Conservation (phyloP, 2,888 invertebrate species). For the Gymnoscelis rufifasciata region DNA sequence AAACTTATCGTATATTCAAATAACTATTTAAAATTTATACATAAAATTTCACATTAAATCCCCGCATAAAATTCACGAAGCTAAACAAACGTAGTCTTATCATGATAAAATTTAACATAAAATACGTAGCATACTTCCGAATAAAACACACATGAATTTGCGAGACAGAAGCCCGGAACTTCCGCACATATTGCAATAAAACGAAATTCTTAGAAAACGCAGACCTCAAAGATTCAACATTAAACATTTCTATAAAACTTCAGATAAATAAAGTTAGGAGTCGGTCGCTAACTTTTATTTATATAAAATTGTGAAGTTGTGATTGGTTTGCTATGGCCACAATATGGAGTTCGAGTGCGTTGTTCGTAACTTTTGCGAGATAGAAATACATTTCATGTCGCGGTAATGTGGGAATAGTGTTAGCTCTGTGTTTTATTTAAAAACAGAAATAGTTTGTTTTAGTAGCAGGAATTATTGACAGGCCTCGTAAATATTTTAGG, state of each 20-base stretch:
- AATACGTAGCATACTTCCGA: no score
- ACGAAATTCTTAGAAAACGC: constrained; percentile 47
- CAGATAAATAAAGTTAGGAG: constrained; percentile 58
- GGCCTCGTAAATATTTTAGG: no score
- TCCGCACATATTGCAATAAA: constrained; percentile 30
- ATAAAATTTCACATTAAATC: no score
- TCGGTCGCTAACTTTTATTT: constrained; percentile 24
- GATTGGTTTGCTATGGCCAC: constrained; percentile 16
- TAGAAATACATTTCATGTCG: constrained; percentile 2
- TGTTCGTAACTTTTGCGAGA: neutral
- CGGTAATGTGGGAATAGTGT: constrained; percentile 3
- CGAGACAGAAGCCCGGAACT: neutral
- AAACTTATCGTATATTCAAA: no score
- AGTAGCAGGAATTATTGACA: neutral
- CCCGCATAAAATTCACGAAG: constrained; percentile 31
- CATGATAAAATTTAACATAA: no score
- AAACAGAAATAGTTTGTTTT: neutral
- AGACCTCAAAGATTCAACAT: constrained; percentile 55
- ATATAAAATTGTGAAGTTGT: constrained; percentile 18
- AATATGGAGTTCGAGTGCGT: constrained; percentile 10
- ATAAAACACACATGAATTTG: neutral
- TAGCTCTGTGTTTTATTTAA: neutral
- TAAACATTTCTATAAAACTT: constrained; percentile 59
- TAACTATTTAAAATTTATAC: no score
- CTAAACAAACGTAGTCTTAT: no score